Evolutionary conservation across 2,888 invertebrate genomes (phyloP), one percentile per base, ranked within the genome.

Genomic region (Parasteatoda lunata): DNA sequence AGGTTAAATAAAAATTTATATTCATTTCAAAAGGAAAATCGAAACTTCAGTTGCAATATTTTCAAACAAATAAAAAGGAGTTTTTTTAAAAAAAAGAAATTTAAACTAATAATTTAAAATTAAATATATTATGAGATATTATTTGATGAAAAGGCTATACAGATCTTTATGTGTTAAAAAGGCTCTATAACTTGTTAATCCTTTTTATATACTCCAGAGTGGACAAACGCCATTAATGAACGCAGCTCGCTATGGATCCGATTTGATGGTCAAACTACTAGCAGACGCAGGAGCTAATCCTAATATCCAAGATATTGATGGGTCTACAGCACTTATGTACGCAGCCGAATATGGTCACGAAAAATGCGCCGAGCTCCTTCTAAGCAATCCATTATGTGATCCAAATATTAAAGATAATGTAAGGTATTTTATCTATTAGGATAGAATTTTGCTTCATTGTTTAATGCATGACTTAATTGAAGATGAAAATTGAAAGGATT

Each of bases 221-320:
- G 96, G 96, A 64, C 97, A 97, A 93, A 97, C 97, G 65, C 97
- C 97, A 0, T 92, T 97, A 90, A 97, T 97, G 97, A 93, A 97
- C 89, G 97, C 97, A 84, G 97, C 96, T 68, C 96, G 96, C 89
- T 97, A 97, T 92, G 97, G 97, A 48, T 94, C 96, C 70, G 92
- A 95, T 88, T 95, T 96, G 91, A 96, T 96, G 94, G 96, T 96
- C 1, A 94, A 94, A 90, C 93, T 97, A 92, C 93, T 97, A 73
- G 92, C 97, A 87, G 95, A 95, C 90, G 95, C 95, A 73, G 97
- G 96, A 49, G 97, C 97, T 4, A 96, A 96, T 90, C 94, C 97
- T 47, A 97, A 97, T 91, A 91, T 94, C 90, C 96, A 92, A 92
- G 95, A 96, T 91, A 96, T 96, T 91, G 96, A 97, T 91, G 97